Evolutionary conservation across 2,797 vertebrate species (phyloP), one percentile per base, ranked within the genome.

Genomic region (Chaenodraco wilsoni): DNA sequence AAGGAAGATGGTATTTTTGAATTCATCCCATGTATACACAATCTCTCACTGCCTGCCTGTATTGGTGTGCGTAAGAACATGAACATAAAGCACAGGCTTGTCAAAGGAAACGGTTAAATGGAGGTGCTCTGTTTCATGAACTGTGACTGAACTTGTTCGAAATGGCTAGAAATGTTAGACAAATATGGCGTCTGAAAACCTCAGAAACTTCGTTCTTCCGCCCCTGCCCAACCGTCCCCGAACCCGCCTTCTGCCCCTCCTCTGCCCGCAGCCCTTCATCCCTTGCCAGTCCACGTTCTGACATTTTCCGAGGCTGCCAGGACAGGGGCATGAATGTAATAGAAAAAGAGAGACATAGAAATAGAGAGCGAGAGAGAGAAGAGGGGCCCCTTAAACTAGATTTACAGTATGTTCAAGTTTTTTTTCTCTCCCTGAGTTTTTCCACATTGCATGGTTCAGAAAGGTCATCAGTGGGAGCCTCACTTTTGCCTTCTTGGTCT

Each of bases 131-230:
- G 91, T 89, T 89, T 84, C 72, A 82, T 90, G 90, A 93, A 92
- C 93, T 89, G 74, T 65, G 86, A 81, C 86, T 93, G 92, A 93
- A 91, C 92, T 88, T 88, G 83, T 89, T 84, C 45, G 71, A 87
- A 91, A 88, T 78, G 87, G 79, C 68, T 79, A 88, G 80, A 87
- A 88, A 90, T 86, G 84, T 87, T 87, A 84, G 85, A 89, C 82
- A 90, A 94, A 92, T 88, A 87, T 48, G 72, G 78, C 69, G 85
- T 79, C 77, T 84, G 72, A 71, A 86, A 91, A 91, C 81, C 69
- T 88, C 83, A 84, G 77, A 90, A 91, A 89, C 55, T 74, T 66
- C 54, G 79, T 74, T 86, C 84, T 89, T 88, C 89, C 66, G 56
- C 76, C 76, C 79, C 66, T 48, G 65, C 57, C 44, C 58, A 23